Percentiles rank a stretch among this genome's conserved stretches.
These are phyloP conservation scores for Cossypha caffra DNA, from an alignment of 2,797 vertebrate species.

Conservation along the genomic window DNA sequence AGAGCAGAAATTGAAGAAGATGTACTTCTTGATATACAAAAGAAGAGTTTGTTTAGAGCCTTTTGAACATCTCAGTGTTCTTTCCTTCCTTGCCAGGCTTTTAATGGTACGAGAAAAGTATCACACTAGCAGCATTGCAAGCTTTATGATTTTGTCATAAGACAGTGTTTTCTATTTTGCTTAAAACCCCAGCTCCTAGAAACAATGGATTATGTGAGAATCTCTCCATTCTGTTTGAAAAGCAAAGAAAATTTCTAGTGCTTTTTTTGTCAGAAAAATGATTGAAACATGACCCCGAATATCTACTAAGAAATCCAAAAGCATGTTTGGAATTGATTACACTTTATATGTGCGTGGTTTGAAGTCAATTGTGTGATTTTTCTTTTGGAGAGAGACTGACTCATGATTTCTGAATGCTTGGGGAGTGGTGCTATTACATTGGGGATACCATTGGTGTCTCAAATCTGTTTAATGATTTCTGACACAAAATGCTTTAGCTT, in stretches of 20 bases:
- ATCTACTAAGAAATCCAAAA: slow-evolving; percentile 26
- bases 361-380: slow-evolving; percentile 37
- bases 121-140: not conserved
- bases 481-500: not conserved
- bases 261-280: slow-evolving; percentile 22
- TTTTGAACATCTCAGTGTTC: not conserved
- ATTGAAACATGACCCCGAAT: slow-evolving; percentile 6
- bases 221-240: slow-evolving; percentile 5
- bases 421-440: slow-evolving; percentile 6
- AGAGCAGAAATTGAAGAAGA: not conserved
- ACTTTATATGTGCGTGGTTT: slow-evolving; percentile 38
- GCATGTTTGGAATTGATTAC: slow-evolving; percentile 45
- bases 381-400: slow-evolving; percentile 39
- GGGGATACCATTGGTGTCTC: not conserved
- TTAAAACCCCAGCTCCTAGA: slow-evolving; percentile 34
- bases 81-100: not conserved
- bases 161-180: slow-evolving; percentile 44
- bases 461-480: not conserved
- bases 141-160: slow-evolving; percentile 37
- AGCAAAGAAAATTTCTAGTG: slow-evolving; percentile 6
- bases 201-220: slow-evolving; percentile 38
- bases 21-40: not conserved
- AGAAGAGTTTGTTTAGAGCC: not conserved
- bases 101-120: slow-evolving; percentile 23
- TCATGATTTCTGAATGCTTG: slow-evolving; percentile 55